Evolutionary conservation across 2,113 vertebrate species (phyloP).

Genomic region (Podocnemis expansa): DNA sequence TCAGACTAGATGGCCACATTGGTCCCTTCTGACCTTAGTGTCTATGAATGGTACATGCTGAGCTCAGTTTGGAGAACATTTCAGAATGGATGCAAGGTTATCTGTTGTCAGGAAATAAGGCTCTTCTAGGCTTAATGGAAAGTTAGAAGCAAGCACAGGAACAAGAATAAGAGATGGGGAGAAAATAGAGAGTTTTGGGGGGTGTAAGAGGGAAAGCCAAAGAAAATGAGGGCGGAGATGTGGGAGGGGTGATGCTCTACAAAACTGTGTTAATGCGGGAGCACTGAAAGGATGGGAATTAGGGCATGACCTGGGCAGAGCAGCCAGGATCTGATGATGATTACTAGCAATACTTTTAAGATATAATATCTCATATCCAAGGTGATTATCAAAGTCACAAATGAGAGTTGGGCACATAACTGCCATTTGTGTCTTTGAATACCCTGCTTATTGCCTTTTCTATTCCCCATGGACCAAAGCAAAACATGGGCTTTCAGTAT

Average conservation of each 20-base stretch:
- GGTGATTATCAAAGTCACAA: background rate
- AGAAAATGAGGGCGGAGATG: background rate
- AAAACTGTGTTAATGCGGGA: background rate
- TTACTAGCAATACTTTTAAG: background rate
- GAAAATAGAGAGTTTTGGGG: background rate
- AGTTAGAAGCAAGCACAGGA: background rate
- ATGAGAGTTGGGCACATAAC: background rate
- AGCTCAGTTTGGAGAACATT: too few relatives aligned
- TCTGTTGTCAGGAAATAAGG: background rate
- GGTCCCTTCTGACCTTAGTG: too few relatives aligned
- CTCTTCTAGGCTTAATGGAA: background rate
- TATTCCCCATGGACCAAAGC: background rate
- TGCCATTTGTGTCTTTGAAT: background rate
- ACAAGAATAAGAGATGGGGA: background rate
- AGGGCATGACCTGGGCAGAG: background rate
- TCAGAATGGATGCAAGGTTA: background rate
- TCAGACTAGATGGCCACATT: too few relatives aligned
- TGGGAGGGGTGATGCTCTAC: background rate
- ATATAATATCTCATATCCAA: background rate
- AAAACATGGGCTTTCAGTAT: background rate
- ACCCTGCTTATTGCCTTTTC: background rate
- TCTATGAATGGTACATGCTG: too few relatives aligned
- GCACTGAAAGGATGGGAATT: background rate
- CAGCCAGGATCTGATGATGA: background rate
- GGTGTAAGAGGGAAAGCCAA: too few relatives aligned